Percentiles rank a stretch among this genome's conserved stretches.
Conservation (phyloP, 2,113 vertebrate genomes). For the Ailuropoda melanoleuca region DNA sequence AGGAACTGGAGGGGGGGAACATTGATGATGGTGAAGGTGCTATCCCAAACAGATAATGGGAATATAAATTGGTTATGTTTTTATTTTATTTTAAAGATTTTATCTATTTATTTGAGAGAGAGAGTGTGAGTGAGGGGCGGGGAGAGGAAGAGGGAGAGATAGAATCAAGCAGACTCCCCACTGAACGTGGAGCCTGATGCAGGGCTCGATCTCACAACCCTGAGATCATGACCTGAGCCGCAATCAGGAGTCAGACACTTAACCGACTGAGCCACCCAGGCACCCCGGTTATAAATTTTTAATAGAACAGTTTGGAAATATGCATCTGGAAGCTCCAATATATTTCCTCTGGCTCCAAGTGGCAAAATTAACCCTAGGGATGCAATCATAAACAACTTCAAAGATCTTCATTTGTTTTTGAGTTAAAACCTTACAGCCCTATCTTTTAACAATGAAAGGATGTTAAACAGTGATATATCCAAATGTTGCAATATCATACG, state of each 20-base stretch:
- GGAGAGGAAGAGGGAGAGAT: not conserved
- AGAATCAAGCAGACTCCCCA: not conserved
- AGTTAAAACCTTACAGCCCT: not conserved
- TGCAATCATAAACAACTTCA: not conserved
- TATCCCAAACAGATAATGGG: not conserved
- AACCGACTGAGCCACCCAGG: not conserved
- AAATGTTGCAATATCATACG: not conserved
- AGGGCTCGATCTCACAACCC: not conserved
- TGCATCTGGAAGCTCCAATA: not conserved
- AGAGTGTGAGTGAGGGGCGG: not conserved
- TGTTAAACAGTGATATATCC: not conserved
- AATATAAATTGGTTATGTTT: not conserved
- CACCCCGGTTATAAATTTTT: not conserved
- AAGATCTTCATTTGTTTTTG: not conserved
- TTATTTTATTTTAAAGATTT: not conserved
- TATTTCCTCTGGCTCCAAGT: not conserved
- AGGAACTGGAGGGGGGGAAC: not conserved
- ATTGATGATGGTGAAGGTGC: not conserved
- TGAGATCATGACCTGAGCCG: not conserved
- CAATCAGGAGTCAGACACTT: not conserved
- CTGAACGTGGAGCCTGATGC: not conserved
- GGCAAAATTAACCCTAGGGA: not conserved
- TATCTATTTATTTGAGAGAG: not conserved
- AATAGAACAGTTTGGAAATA: not conserved
- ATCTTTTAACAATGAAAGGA: not conserved